Conservation (phyloP, 1,140 invertebrate species). For the Protaetia brevitarsis region DNA sequence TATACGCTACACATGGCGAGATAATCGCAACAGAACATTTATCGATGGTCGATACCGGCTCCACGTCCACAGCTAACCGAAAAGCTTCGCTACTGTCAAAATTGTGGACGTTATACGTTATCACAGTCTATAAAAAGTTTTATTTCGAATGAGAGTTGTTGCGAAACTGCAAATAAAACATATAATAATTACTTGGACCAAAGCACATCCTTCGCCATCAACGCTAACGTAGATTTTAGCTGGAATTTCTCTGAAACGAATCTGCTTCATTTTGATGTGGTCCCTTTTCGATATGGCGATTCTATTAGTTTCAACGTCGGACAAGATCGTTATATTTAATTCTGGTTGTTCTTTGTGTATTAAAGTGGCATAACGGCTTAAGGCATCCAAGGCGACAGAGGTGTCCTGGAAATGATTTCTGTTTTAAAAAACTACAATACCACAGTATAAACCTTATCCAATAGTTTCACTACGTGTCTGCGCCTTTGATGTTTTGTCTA, state of each 20-base stretch:
- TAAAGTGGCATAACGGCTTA: slow-evolving; percentile 53
- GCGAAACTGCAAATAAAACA: neutral
- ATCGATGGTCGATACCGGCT: slow-evolving; percentile 38
- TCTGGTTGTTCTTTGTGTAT: slow-evolving; percentile 31
- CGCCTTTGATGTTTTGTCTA: neutral
- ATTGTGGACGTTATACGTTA: slow-evolving; percentile 37
- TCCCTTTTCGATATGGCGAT: slow-evolving; percentile 28
- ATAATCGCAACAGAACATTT: slow-evolving; percentile 41
- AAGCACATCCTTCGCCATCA: slow-evolving; percentile 59
- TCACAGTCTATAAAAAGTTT: neutral
- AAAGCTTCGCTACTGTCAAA: slow-evolving; percentile 39
- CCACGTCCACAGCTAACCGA: slow-evolving; percentile 38
- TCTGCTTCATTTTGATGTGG: slow-evolving; percentile 35
- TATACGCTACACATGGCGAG: slow-evolving; percentile 41
- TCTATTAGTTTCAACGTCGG: slow-evolving; percentile 24
- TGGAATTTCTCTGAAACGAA: slow-evolving; percentile 48
- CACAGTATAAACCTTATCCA: neutral
- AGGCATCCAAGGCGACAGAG: slow-evolving; percentile 59
- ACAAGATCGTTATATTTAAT: slow-evolving; percentile 31
- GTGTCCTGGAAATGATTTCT: slow-evolving; percentile 53
- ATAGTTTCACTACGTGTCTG: neutral
- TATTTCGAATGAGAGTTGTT: neutral
- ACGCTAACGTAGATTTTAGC: slow-evolving; percentile 52
- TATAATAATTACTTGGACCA: slow-evolving; percentile 59
- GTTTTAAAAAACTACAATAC: neutral